phyloP scores from a whole-genome alignment of 2,113 vertebrate species.

The Acanthisitta chloris region DNA sequence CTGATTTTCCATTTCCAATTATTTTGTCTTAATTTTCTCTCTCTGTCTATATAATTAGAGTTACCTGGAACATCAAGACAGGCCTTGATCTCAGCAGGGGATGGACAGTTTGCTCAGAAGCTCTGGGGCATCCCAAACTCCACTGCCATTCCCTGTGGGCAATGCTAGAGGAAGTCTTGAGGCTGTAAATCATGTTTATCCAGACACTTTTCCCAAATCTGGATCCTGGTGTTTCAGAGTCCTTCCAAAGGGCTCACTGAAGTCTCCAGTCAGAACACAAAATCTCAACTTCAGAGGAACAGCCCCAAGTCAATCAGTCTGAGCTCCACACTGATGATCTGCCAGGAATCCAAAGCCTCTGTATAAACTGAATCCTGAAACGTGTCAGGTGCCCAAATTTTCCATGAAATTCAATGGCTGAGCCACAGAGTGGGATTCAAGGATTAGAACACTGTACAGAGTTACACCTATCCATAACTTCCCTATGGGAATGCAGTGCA shows the following conservation, averaged over 20 bases:
- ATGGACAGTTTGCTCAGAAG: not conserved
- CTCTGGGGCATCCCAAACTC: not conserved
- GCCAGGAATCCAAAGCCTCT: not conserved
- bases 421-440: not conserved
- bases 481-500: not conserved
- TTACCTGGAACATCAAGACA: not conserved
- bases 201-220: not conserved
- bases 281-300: not conserved
- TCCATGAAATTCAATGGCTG: not conserved
- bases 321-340: not conserved
- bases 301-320: not conserved
- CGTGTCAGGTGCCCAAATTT: not conserved
- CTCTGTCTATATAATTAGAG: not conserved
- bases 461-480: slow-evolving; percentile 25
- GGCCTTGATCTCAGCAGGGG: not conserved
- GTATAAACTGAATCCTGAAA: not conserved
- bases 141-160: not conserved
- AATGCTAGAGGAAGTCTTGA: not conserved
- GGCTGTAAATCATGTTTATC: not conserved
- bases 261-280: not conserved
- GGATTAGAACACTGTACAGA: not conserved
- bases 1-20: not conserved
- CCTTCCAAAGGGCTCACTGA: not conserved
- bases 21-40: not conserved
- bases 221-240: not conserved